Conservation (phyloP, 2,888 invertebrate genomes). For the Pherbina coryleti region DNA sequence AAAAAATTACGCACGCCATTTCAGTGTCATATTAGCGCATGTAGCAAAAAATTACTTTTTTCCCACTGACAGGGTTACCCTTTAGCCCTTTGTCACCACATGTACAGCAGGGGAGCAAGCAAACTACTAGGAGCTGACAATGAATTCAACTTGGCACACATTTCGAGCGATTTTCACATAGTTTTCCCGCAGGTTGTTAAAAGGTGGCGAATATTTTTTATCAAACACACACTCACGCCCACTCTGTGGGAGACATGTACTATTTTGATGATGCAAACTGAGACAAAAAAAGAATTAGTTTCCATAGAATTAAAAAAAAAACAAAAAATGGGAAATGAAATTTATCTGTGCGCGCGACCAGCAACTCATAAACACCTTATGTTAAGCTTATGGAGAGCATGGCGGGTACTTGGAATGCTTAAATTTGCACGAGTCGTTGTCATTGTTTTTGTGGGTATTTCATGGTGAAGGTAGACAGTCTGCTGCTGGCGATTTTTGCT, state of each 20-base stretch:
- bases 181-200: not conserved
- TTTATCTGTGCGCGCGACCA: conserved; percentile 22
- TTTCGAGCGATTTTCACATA: conserved; percentile 22
- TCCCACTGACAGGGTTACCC: no score
- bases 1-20: conserved; percentile 3
- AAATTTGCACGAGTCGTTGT: conserved; percentile 38
- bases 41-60: no score
- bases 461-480: conserved; percentile 11
- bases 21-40: conserved; percentile 1
- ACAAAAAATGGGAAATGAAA: not conserved
- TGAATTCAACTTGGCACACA: conserved; percentile 7
- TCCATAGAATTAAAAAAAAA: not conserved
- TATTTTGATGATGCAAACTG: no score
- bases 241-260: no score
- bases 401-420: conserved; percentile 55
- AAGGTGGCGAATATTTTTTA: no score
- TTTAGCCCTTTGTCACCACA: not conserved
- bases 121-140: conserved; percentile 23
- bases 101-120: not conserved
- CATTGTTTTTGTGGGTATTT: conserved; percentile 35
- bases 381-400: conserved; percentile 53
- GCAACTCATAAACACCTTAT: conserved; percentile 58
- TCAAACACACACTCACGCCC: not conserved
- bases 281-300: not conserved
- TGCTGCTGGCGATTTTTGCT: conserved; percentile 27